Conservation (phyloP, 2,797 vertebrate species). For the Sebastes iracundus region DNA sequence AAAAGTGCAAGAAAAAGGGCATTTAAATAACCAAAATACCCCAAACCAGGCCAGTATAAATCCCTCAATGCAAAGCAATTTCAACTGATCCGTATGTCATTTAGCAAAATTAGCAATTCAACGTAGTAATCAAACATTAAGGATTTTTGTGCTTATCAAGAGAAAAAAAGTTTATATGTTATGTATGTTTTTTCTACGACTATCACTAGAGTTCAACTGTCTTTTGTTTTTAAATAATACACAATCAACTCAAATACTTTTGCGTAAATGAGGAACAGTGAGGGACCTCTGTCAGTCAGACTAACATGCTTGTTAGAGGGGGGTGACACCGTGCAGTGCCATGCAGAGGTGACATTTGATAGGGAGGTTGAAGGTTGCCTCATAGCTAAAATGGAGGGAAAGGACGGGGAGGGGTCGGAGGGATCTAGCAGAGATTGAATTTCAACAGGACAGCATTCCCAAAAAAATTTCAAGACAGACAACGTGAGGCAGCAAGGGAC, state of each 20-base stretch:
- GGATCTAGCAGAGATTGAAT: conserved; percentile 68
- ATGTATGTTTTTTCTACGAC: not conserved
- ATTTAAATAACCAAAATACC: not conserved
- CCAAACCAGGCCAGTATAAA: not conserved
- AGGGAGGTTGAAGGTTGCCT: conserved; percentile 73
- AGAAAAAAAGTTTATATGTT: not conserved
- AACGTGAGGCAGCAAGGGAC: conserved; percentile 58
- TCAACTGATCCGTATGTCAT: not conserved
- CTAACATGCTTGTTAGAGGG: conserved; percentile 45
- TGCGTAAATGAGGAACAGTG: not conserved
- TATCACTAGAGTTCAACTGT: not conserved
- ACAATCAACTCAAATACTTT: not conserved
- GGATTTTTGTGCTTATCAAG: not conserved
- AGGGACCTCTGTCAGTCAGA: conserved; percentile 38
- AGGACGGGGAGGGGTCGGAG: conserved; percentile 62
- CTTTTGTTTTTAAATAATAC: not conserved
- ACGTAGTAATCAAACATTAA: not conserved
- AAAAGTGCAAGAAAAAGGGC: not conserved
- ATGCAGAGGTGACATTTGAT: conserved; percentile 75
- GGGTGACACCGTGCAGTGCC: conserved; percentile 30
- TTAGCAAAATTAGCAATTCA: not conserved
- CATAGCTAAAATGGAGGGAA: conserved; percentile 68
- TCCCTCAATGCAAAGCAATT: not conserved
- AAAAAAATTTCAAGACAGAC: conserved; percentile 68
- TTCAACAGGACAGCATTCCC: conserved; percentile 80